Conservation (phyloP, 2,888 invertebrate species). For the Rhogogaster chlorosoma region DNA sequence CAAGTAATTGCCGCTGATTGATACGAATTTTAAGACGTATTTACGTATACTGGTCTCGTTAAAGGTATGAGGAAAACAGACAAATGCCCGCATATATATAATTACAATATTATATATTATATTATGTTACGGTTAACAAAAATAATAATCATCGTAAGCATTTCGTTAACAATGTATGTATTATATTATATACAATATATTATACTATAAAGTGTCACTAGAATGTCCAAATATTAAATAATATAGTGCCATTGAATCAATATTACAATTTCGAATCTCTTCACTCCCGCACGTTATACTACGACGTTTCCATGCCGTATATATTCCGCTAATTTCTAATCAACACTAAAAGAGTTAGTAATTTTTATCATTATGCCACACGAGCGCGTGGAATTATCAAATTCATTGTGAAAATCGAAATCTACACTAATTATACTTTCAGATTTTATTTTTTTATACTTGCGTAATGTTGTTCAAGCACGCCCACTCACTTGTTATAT, state of each 20-base stretch:
- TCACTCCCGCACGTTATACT: not conserved
- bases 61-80: not conserved
- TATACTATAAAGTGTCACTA: conserved; percentile 75
- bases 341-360: not conserved
- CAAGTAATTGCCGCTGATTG: conserved; percentile 13
- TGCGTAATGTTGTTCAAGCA: not conserved
- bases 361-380: not conserved
- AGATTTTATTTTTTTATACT: not conserved
- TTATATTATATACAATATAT: conserved; percentile 58
- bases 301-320: not conserved
- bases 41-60: not conserved
- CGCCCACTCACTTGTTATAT: not conserved
- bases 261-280: conserved; percentile 30
- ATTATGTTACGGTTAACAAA: conserved; percentile 3
- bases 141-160: conserved; percentile 18
- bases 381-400: not conserved
- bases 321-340: not conserved
- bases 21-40: not conserved
- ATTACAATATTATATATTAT: not conserved
- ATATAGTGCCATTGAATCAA: conserved; percentile 73
- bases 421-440: not conserved
- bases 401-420: not conserved
- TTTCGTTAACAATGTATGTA: conserved; percentile 53
- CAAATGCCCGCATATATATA: conserved; percentile 10
- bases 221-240: conserved; percentile 74